Base-by-base conservation (phyloP, 2,888 invertebrate species). In the Lycaena phlaeas region DNA sequence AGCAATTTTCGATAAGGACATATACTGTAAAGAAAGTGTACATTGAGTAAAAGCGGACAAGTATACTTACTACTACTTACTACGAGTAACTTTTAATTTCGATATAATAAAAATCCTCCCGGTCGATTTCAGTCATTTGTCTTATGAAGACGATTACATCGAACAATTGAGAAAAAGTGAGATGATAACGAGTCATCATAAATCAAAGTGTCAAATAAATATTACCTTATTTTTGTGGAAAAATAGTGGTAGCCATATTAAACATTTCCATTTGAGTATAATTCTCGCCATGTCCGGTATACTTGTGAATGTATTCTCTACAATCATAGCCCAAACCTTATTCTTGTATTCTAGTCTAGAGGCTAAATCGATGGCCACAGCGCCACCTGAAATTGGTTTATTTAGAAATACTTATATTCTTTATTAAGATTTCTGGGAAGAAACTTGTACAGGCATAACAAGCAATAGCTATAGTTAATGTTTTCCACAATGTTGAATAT, bases 231-330 rank as follows among this genome's bases (percentile, higher is more conserved):
- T 97, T 86, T 97, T 97, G 77, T 93, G 95, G 68, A 91, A 92
- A 72, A 92, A 87, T 53, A 89, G 82, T 45, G 97, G 97, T 53
- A 97, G 79, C 82, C 91, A 92, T 48, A 88, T 85, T 42, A 95
- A 66, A 52, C 91, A 81, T 57, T 84, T 87, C 85, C 91, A 88
- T 62, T 91, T 91, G 51, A 97, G 87, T 52, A 97, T 86, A 46
- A 92, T 90, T 54, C 89, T 88, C 11, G 95, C 96, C 91, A 97
- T 96, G 49, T 95, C 95, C 22, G 96, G 96, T 71, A 98, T 94
- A 67, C 93, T 94, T 3, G 96, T 96, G 63, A 98, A 98, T 2
- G 97, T 97, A 70, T 98, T 98, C 74, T 98, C 97, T 11, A 97
- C 88, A 51, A 98, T 88, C 47, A 96, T 76, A 52, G 93, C 95